phyloP scores from a whole-genome alignment of 2,113 vertebrate species.

The Thinocorus orbignyianus region DNA sequence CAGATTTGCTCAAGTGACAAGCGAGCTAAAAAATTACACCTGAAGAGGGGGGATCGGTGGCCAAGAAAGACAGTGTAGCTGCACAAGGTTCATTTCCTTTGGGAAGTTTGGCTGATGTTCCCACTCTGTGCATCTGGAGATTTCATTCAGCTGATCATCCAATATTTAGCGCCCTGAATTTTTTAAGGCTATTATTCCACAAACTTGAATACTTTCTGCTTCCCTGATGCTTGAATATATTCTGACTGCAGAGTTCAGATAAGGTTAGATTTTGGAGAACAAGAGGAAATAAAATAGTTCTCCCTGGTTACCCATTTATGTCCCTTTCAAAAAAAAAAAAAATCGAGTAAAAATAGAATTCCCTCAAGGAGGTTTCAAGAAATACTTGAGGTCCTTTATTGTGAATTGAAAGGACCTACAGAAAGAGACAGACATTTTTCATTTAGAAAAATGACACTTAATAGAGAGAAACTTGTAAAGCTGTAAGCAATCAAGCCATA shows the following conservation, averaged over 20 bases:
- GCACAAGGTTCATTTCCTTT: not conserved
- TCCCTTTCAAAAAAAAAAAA: not conserved
- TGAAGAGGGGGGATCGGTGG: not conserved
- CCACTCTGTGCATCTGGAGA: not conserved
- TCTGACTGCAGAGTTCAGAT: not conserved
- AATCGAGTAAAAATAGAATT: not conserved
- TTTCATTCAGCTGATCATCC: not conserved
- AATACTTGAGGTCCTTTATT: not conserved
- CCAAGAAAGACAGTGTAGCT: not conserved
- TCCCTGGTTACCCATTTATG: not conserved
- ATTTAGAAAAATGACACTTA: not conserved
- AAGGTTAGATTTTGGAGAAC: not conserved
- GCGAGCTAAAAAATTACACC: not conserved
- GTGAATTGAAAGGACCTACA: not conserved
- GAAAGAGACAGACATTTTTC: not conserved
- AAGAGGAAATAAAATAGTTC: not conserved
- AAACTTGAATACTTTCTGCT: not conserved
- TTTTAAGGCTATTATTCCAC: conserved; percentile 6
- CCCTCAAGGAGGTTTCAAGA: not conserved
- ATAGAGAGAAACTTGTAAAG: not conserved
- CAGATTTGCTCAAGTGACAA: not conserved
- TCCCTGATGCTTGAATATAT: not conserved
- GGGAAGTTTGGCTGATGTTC: not conserved
- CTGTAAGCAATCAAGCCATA: not conserved
- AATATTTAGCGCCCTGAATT: conserved; percentile 10